Evolutionary conservation across 2,888 invertebrate genomes (phyloP).

Genomic region (Synanthedon formicaeformis): DNA sequence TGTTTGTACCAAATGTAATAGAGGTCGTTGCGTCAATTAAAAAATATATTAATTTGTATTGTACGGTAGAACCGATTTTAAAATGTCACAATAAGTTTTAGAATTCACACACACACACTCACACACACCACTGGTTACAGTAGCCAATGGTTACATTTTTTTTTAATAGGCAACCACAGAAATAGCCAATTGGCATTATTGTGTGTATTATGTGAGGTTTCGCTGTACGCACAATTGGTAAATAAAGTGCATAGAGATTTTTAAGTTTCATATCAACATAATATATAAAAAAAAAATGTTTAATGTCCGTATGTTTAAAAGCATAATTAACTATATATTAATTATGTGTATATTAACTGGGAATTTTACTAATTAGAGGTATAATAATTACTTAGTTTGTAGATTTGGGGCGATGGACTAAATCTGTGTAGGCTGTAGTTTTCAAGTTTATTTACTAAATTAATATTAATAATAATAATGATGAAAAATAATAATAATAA

Average conservation of each 20-base stretch:
- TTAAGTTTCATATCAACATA: constrained; percentile 23
- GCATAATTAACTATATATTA: not conserved
- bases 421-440: constrained; percentile 44
- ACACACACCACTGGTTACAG: no score
- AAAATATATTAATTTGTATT: constrained; percentile 24
- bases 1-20: constrained; percentile 60
- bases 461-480: constrained; percentile 8
- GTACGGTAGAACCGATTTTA: constrained; percentile 6
- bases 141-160: no score
- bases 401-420: constrained; percentile 53
- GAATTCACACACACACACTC: no score
- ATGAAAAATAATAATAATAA: constrained; percentile 17
- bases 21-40: constrained; percentile 60
- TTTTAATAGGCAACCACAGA: no score
- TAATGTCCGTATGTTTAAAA: not conserved
- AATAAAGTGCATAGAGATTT: no score
- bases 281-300: not conserved
- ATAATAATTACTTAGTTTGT: constrained; percentile 42
- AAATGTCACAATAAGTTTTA: no score
- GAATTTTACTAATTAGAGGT: not conserved
- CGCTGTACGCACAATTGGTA: no score
- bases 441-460: constrained; percentile 24
- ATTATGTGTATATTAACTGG: not conserved
- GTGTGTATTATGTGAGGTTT: no score
- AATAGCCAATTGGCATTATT: no score